Base-by-base conservation (phyloP, 2,113 vertebrate genomes). In the Eubucco bourcierii region DNA sequence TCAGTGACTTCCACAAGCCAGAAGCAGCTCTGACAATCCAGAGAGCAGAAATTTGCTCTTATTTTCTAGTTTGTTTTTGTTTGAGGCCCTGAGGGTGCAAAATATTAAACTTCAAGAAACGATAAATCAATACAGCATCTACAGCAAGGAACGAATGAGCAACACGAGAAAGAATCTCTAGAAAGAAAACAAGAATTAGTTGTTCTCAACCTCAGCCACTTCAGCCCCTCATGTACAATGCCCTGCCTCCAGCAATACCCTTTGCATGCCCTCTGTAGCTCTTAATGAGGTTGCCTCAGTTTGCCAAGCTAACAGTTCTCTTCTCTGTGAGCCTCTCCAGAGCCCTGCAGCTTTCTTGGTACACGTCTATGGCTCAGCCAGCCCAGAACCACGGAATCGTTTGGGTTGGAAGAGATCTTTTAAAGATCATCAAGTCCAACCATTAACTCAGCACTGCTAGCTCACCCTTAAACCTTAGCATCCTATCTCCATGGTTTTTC, bases 131-230 rank as follows among this genome's bases (percentile, higher is more conserved):
- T 85, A 93, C 2, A 1, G 89, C 84, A 90, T 66, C 84, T 56
- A 80, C 81, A 89, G 78, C 16, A 39, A 72, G 58, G 87, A 87
- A 80, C 7, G 19, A 90, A 93, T 66, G 90, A 80, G 31, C 67
- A 96, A 87, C 72, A 85, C 13, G 17, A 90, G 87, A 77, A 82
- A 47, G 53, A 85, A 91, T 65, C 47, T 87, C 79, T 47, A 68
- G 73, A 85, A 95, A 91, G 78, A n/a, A n/a, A n/a, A n/a, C n/a
- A 74, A 59, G 90, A 93, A 96, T 95, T 89, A 95, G 92, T 89
- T 74, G 73, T 67, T 72, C 82, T 70, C 64, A 95, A 77, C 2
- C 47, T 65, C 76, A 72, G 79, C 65, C 89, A 83, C 68, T 94
- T 83, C 55, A 92, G 79, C 82, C 81, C 64, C 28, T 96, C 77